Evolutionary conservation across 2,888 invertebrate species (phyloP), one percentile per base, ranked within the genome.

Genomic region (Tenthredo notha): DNA sequence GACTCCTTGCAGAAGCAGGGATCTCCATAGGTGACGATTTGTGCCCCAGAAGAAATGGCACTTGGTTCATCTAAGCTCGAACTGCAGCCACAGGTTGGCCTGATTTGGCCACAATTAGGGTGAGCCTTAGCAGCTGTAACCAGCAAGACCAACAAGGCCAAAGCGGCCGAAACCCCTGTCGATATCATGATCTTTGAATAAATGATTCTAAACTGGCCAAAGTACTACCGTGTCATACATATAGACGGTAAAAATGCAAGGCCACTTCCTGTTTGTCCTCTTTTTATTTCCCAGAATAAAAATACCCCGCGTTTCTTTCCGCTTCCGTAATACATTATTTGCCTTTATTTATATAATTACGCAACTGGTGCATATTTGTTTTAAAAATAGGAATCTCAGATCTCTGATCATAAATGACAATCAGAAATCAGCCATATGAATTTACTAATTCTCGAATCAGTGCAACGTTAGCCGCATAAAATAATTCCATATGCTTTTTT

Each of bases 11-110:
- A 1, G n/a, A 74, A 43, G 54, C 88, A 89, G 15, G 88, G 88
- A 0, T 88, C 88, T 18, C 88, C 88, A 25, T 90, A 89, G 3
- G 88, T 89, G 67, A 90, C 84, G 25, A 89, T 85, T 78, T 88
- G 21, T 21, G 86, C 85, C 58, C 84, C 86, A n/a, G 67, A 61
- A 50, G 72, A 9, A 40, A 33, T 47, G 29, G 54, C 15, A 65
- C 50, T 50, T 33, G 18, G 29, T 21, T 29, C 25, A 77, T 50
- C 29, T 21, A 25, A 43, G 29, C n/a, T 12, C 10, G 21, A 21
- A 74, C n/a, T 12, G 18, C 6, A 74, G 61, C 25, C 61, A 50
- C 40, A 80, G 33, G 18, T 18, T 33, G 54, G 37, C 18, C 29
- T 43, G 10, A 7, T 9, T 4, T 58, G 18, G 47, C 58, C 78